Base-by-base conservation (phyloP, 2,888 invertebrate genomes). In the Lydus trimaculatus region DNA sequence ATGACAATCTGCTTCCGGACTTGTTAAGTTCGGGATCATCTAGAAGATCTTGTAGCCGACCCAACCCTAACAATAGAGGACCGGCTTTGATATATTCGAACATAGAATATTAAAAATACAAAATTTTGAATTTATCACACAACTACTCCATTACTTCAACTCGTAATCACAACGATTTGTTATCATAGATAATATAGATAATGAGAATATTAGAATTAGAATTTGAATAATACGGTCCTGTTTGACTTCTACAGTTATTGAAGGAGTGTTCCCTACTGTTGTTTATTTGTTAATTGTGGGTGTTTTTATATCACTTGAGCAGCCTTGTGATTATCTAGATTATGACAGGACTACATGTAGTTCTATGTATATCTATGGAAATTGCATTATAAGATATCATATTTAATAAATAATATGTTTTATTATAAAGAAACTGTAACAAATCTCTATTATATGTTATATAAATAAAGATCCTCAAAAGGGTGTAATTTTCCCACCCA, bases 1-100 rank as follows among this genome's bases (percentile, higher is more conserved):
- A 73, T 74, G 73, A 73, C 69, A 73, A 73, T 74, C 74, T 70
- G 62, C 67, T 73, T 73, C 74, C 73, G 74, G 68, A 59, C 66
- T 72, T 69, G 64, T 66, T 64, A 60, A 9, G 13, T 20, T 20
- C 20, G 20, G 48, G 48, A 48, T 20, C 48, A 9, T 48, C 9
- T 48, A 48, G 23, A 8, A 43, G 17, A 52, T 52, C 52, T 52
- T 52, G 11, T 25, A 25, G 13, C 13, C 52, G 20, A 52, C 25
- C 23, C 23, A 20, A 23, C 52, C 23, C 13, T 4, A 52, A 52
- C 13, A 23, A 52, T n/a, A n/a, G 1, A 13, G 52, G 23, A 25
- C 23, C 20, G 25, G 52, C 23, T 52, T 25, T 5, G 13, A 4
- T 25, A 11, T 23, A 52, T 48, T 48, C 48, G 6, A 1, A 1